Base-by-base conservation (phyloP, 2,888 invertebrate genomes). In the Magallana nippona region DNA sequence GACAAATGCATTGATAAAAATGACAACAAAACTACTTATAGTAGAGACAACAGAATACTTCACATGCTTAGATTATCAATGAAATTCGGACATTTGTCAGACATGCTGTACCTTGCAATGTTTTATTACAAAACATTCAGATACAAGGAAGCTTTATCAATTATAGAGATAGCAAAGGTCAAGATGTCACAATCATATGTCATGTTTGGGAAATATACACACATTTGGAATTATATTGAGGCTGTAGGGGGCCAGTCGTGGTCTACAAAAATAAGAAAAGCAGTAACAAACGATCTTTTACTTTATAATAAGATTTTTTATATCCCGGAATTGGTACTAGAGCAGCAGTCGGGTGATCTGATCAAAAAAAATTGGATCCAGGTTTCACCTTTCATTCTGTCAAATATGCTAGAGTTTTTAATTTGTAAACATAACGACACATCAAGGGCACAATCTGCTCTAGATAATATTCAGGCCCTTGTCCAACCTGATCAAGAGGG, bases 31-130 rank as follows among this genome's bases (percentile, higher is more conserved):
- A n/a, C 5, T 17, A 19, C 15, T 10, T 60, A 60, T 19, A 15
- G 2, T 10, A 60, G 17, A n/a, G 60, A 60, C 15, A 60, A 60
- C n/a, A n/a, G 8, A n/a, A 5, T 3, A 60, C 11, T 1, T n/a
- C 2, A 15, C 17, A 8, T 60, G 60, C 60, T 60, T 17, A 60
- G 19, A 60, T 11, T 60, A n/a, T 17, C 60, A 60, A 19, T 19
- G 17, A 60, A 15, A 19, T 60, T 60, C 2, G 60, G 60, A 60
- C n/a, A 19, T 60, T 1, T 60, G 17, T 60, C 60, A 1, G 60
- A 60, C 15, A 60, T 60, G n/a, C 60, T 60, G 60, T 60, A 60
- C 15, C n/a, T 60, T 60, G 60, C 19, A 60, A 60, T 60, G 60
- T 60, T n/a, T 19, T 60, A 17, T 60, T 17, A 60, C 60, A 60